Conservation (phyloP, 2,888 invertebrate species). For the Sipha maydis region DNA sequence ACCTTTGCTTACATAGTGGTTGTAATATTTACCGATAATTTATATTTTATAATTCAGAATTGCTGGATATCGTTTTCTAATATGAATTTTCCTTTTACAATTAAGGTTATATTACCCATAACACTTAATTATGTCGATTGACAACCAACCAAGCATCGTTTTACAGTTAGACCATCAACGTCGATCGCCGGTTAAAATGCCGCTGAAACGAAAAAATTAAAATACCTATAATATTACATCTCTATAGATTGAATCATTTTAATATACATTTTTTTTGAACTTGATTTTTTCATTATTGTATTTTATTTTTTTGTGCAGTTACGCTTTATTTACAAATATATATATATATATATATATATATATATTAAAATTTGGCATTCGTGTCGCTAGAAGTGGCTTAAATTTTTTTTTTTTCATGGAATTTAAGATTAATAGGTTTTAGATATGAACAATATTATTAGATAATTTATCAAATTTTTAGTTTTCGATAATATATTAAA, state of each 20-base stretch:
- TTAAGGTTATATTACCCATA: neutral
- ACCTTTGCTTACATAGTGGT: neutral
- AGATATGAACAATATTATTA: too few species aligned
- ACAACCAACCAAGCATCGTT: neutral
- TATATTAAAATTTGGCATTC: too few species aligned
- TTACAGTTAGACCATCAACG: neutral
- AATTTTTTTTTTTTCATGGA: too few species aligned
- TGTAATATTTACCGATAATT: neutral
- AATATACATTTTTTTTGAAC: neutral
- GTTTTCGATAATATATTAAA: too few species aligned
- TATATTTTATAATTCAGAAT: neutral
- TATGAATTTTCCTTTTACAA: neutral
- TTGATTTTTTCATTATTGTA: constrained; percentile 1
- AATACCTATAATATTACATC: neutral
- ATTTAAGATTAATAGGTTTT: too few species aligned
- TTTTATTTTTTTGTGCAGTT: neutral
- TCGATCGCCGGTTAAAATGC: neutral
- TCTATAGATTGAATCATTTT: neutral
- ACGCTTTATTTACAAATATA: neutral
- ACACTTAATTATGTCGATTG: neutral
- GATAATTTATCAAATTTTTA: too few species aligned
- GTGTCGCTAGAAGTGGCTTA: too few species aligned
- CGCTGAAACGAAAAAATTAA: neutral
- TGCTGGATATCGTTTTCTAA: neutral
- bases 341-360: too few species aligned